Conservation (phyloP, 2,888 invertebrate genomes). For the Apoda limacodes region DNA sequence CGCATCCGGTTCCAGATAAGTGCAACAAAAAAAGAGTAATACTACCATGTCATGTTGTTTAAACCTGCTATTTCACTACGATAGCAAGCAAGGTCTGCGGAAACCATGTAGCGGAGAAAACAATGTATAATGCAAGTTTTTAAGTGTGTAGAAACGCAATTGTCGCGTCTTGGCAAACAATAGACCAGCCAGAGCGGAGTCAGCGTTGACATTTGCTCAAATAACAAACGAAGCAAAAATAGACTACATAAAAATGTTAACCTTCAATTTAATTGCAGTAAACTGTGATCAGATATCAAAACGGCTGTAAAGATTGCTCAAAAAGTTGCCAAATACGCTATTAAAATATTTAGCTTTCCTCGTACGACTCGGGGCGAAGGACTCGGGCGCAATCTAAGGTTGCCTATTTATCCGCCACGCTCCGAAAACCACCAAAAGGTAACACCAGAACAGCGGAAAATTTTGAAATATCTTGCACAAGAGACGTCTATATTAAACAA, state of each 20-base stretch:
- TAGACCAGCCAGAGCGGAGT: too few species aligned
- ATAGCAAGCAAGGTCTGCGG: slow-evolving; percentile 36
- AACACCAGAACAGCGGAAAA: slow-evolving; percentile 60
- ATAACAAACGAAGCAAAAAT: too few species aligned
- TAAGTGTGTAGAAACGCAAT: slow-evolving; percentile 35
- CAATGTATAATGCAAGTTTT: slow-evolving; percentile 40
- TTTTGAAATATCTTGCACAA: slow-evolving; percentile 65
- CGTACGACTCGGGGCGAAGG: slow-evolving; percentile 57
- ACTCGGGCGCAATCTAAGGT: slow-evolving; percentile 64
- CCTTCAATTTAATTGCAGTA: slow-evolving; percentile 35
- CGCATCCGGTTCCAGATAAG: slow-evolving; percentile 44
- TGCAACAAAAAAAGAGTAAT: slow-evolving; percentile 29
- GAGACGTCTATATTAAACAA: slow-evolving; percentile 62
- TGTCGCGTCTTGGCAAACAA: too few species aligned
- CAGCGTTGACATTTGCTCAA: too few species aligned
- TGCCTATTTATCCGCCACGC: slow-evolving; percentile 67
- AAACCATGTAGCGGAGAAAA: slow-evolving; percentile 36
- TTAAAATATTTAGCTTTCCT: slow-evolving; percentile 62
- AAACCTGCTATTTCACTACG: slow-evolving; percentile 25
- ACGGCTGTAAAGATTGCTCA: slow-evolving; percentile 30
- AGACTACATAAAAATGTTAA: slow-evolving; percentile 12
- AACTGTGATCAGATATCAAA: slow-evolving; percentile 36
- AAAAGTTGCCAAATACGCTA: slow-evolving; percentile 48
- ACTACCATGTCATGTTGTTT: slow-evolving; percentile 3
- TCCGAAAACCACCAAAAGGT: slow-evolving; percentile 67